Conservation (phyloP, 2,113 vertebrate species). For the Hipposideros armiger region DNA sequence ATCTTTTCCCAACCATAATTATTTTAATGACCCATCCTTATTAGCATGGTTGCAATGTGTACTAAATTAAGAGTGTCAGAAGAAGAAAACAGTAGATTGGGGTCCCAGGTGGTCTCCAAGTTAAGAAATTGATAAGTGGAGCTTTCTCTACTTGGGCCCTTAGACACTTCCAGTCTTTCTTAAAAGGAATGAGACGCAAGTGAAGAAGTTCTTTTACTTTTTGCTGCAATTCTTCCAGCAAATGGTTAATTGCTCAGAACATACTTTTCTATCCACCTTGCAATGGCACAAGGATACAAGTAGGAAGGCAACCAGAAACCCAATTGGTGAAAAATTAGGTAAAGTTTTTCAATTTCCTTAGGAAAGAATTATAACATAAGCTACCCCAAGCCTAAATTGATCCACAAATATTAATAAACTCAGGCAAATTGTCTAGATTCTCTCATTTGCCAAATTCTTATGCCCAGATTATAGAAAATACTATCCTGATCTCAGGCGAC, state of each 20-base stretch:
- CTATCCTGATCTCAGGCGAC: neutral
- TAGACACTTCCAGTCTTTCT: neutral
- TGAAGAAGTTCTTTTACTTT: neutral
- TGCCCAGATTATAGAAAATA: neutral
- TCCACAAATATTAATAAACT: neutral
- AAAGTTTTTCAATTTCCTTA: neutral
- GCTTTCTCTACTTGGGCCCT: neutral
- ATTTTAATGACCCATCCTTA: neutral
- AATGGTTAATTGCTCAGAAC: neutral
- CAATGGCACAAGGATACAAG: neutral
- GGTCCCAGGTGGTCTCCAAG: neutral
- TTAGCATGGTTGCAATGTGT: neutral
- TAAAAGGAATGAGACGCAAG: neutral
- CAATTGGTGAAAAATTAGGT: neutral
- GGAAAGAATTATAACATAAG: neutral
- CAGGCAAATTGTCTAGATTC: neutral
- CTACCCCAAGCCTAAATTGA: neutral
- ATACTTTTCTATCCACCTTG: neutral
- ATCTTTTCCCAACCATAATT: neutral
- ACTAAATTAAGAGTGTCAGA: neutral
- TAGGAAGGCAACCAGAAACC: neutral
- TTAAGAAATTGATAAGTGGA: neutral
- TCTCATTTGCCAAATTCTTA: neutral
- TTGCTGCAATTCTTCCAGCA: neutral
- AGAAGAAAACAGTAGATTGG: neutral